Evolutionary conservation across 2,888 invertebrate species (phyloP).

Genomic region (Gryllus longicercus): DNA sequence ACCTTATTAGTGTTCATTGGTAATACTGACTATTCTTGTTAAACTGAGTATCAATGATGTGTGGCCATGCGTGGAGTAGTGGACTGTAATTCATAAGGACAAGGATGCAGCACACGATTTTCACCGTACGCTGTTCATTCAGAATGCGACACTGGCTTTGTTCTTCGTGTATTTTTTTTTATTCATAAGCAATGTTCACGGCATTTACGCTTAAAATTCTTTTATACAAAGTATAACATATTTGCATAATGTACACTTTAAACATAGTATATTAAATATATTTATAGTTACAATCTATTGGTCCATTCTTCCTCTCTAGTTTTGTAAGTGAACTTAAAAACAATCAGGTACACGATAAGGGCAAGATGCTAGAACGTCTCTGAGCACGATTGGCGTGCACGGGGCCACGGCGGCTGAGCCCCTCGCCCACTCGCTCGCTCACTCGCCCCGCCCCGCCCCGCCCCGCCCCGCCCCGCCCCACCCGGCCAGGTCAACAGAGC

Average conservation of each 20-base stretch:
- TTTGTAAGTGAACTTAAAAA: conserved; percentile 22
- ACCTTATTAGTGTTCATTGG: no score
- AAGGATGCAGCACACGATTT: no score
- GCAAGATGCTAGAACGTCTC: conserved; percentile 19
- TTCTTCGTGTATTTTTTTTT: neutral
- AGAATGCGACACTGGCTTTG: no score
- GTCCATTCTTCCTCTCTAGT: neutral
- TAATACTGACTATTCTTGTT: no score
- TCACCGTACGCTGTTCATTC: no score
- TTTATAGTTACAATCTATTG: conserved; percentile 11
- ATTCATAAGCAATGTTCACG: neutral
- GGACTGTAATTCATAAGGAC: no score
- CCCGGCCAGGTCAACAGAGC: neutral
- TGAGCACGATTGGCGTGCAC: neutral
- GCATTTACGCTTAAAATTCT: conserved; percentile 6
- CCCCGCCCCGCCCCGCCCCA: neutral
- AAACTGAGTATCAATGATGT: no score
- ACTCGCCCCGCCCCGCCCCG: neutral
- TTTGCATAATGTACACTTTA: conserved; percentile 17
- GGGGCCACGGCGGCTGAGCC: neutral
- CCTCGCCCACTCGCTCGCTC: neutral
- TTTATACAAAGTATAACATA: conserved; percentile 8
- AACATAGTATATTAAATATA: conserved; percentile 11
- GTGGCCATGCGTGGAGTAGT: no score
- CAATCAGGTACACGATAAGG: conserved; percentile 31